Evolutionary conservation across 2,113 vertebrate species (phyloP).

Genomic region (Equus przewalskii): DNA sequence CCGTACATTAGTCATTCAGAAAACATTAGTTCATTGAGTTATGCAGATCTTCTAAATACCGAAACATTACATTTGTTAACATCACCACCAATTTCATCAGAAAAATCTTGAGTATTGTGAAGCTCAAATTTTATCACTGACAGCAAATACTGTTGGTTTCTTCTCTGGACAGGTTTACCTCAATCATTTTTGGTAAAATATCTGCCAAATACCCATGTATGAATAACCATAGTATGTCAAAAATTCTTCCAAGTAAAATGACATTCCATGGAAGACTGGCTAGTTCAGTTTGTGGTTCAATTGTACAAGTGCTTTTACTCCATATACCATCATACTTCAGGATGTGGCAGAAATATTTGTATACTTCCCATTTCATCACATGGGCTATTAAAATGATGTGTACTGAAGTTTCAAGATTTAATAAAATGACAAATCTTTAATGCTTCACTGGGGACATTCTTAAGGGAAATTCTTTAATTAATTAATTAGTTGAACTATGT

Average conservation of each 20-base stretch:
- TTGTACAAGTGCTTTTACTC: background rate
- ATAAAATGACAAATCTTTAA: conserved; percentile 19
- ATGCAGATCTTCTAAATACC: background rate
- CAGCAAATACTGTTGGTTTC: background rate
- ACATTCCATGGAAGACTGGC: background rate
- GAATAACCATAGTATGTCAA: background rate
- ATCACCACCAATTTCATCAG: background rate
- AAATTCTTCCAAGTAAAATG: background rate
- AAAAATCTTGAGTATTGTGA: background rate
- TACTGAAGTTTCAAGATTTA: conserved; percentile 1
- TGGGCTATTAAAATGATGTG: background rate
- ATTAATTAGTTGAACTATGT: background rate
- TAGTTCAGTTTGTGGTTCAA: background rate
- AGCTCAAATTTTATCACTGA: conserved; percentile 4
- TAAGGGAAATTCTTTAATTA: conserved; percentile 6
- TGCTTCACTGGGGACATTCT: background rate
- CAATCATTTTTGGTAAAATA: background rate
- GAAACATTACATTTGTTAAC: background rate
- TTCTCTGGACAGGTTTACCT: background rate
- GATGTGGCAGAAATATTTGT: background rate
- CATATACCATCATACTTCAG: background rate
- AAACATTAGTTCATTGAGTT: background rate
- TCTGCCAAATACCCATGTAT: background rate
- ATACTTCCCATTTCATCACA: background rate
- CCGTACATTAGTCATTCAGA: background rate